phyloP scores from a whole-genome alignment of 2,888 invertebrate genomes.

The Syrista parreyssii region DNA sequence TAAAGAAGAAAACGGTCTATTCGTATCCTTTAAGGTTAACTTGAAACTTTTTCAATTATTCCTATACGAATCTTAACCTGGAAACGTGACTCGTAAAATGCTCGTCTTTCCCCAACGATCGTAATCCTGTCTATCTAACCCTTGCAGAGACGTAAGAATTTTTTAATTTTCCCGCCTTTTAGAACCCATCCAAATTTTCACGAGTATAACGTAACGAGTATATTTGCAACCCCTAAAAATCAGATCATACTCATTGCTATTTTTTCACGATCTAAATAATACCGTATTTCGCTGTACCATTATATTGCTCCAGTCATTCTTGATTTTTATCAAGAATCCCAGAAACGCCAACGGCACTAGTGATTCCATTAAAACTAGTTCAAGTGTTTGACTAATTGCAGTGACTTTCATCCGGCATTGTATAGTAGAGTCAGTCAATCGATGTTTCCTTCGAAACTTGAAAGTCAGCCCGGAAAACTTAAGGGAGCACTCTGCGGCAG shows the following conservation, averaged over 20 bases:
- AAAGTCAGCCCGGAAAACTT: background rate
- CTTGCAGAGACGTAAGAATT: background rate
- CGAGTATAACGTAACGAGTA: background rate
- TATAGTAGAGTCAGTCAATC: background rate
- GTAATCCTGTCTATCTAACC: background rate
- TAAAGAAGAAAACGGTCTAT: background rate
- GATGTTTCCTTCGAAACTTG: background rate
- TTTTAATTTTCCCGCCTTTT: background rate
- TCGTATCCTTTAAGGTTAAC: background rate
- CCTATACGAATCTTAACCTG: background rate
- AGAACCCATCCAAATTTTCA: background rate
- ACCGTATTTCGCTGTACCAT: background rate
- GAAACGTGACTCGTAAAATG: background rate
- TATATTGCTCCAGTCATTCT: background rate
- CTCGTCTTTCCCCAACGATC: background rate
- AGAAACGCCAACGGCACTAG: constrained; percentile 19
- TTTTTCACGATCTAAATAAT: background rate
- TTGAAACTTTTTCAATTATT: background rate
- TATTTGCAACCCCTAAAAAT: background rate
- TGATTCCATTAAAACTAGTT: constrained; percentile 51
- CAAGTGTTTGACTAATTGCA: constrained; percentile 61
- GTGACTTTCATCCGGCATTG: constrained; percentile 37
- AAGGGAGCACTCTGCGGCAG: constrained; percentile 2
- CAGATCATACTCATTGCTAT: background rate
- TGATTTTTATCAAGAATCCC: background rate